Base-by-base conservation (phyloP, 1,140 invertebrate species). In the Phymastichus coffea region DNA sequence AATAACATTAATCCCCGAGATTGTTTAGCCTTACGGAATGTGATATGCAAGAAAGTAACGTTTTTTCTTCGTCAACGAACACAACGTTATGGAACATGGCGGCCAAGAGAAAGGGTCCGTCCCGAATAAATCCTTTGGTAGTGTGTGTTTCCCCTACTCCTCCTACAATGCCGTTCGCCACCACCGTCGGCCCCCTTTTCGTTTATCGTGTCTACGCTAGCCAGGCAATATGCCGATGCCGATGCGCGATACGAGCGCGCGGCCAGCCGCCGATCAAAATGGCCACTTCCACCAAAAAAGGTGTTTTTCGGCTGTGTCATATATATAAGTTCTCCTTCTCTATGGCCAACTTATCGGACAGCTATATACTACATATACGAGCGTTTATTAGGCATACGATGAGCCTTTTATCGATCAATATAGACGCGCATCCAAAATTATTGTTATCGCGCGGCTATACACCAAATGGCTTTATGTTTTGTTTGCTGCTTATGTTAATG, bases 1-100 rank as follows among this genome's bases (percentile, higher is more conserved):
- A 56, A 62, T 52, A 48, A 57, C 38, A 62, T 62, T 62, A 57
- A 52, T 57, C 33, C 23, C 22, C 47, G 38, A 52, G 54, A 53
- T 57, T 48, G 56, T 12, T 6, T 41, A 48, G 14, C 44, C 46
- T 41, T 25, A 20, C 37, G 43, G 57, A 53, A 59, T 59, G 57
- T 46, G 49, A 53, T 59, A 52, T 52, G 15, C 30, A 17, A 8
- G 8, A 46, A 44, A n/a, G n/a, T n/a, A n/a, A n/a, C n/a, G 30
- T 53, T 28, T 59, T 53, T 59, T 59, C 41, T 41, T 14, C 23
- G 44, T 17, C 14, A 10, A 22, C 0, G 17, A 3, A n/a, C 3
- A 22, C 15, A 10, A 23, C 28, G 17, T 28, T 43, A 35, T 20
- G n/a, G 12, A 48, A 54, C 57, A 60, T 54, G 57, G 49, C 43